These are phyloP conservation scores for Phyto melanocephala DNA, from an alignment of 2,888 invertebrate genomes.

Conservation along the genomic window DNA sequence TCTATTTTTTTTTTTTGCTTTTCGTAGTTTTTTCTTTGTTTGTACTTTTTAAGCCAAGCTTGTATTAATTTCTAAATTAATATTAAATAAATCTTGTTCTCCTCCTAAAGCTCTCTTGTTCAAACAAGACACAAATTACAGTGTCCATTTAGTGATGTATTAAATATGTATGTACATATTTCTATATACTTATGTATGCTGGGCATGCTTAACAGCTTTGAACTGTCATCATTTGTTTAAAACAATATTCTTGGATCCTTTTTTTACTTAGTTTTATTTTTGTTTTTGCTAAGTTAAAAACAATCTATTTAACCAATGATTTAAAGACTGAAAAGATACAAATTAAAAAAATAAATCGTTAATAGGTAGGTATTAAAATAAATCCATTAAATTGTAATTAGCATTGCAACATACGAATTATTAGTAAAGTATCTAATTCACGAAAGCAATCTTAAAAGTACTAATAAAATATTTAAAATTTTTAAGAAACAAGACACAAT, in stretches of 20 bases:
- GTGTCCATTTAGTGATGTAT: not conserved
- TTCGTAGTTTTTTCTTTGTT: not conserved
- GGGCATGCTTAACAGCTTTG: slow-evolving; percentile 34
- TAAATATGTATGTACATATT: not conserved
- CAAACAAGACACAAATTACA: not conserved
- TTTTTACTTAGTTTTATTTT: not conserved
- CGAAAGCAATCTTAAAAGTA: no score
- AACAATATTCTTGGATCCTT: not conserved
- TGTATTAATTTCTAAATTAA: not conserved
- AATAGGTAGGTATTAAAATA: not conserved
- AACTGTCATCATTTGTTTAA: slow-evolving; percentile 28
- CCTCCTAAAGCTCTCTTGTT: slow-evolving; percentile 17
- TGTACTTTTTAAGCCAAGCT: not conserved
- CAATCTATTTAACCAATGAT: not conserved
- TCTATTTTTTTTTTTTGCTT: slow-evolving; percentile 3
- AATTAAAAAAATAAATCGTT: not conserved
- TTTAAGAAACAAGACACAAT: no score
- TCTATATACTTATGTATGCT: slow-evolving; percentile 26
- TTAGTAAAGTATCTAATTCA: no score
- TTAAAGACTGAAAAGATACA: slow-evolving; percentile 19
- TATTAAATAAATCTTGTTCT: slow-evolving; percentile 20
- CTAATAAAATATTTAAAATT: no score
- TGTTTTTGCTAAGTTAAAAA: not conserved
- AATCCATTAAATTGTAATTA: not conserved
- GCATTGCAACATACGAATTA: not conserved